phyloP scores from a whole-genome alignment of 2,888 invertebrate species.

The Embidobia sp. region DNA sequence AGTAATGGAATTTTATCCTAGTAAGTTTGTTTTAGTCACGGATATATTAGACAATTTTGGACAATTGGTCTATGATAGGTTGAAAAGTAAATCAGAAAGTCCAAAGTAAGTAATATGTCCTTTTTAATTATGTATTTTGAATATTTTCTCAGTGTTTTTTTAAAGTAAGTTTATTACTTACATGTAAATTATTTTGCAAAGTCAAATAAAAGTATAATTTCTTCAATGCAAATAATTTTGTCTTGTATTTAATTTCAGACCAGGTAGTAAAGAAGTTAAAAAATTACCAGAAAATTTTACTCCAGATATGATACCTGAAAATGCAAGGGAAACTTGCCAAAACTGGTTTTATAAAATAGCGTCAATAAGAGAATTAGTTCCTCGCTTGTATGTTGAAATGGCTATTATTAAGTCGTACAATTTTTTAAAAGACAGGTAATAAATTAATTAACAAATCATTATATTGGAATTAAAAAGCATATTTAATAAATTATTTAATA shows the following conservation, averaged over 20 bases:
- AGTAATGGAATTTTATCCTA: conserved; percentile 97
- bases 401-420: conserved; percentile 94
- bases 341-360: conserved; percentile 99
- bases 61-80: conserved; percentile 91
- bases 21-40: conserved; percentile 97
- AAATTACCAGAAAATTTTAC: conserved; percentile 87
- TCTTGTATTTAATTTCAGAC: conserved; percentile 78
- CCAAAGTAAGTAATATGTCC: conserved; percentile 82
- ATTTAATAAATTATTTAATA: too few species aligned
- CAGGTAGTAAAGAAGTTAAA: conserved; percentile 82
- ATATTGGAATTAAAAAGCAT: too few species aligned
- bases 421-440: conserved; percentile 89
- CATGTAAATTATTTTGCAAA: too few species aligned
- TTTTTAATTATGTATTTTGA: too few species aligned
- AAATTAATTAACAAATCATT: too few species aligned
- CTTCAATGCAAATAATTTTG: too few species aligned
- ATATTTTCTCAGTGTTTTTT: too few species aligned
- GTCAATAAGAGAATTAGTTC: conserved; percentile 96
- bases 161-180: too few species aligned
- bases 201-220: too few species aligned
- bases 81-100: conserved; percentile 88
- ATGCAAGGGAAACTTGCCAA: conserved; percentile 96
- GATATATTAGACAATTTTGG: conserved; percentile 98
- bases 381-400: conserved; percentile 96
- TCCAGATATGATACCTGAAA: conserved; percentile 90